phyloP scores from a whole-genome alignment of 2,113 vertebrate species.

The Typhlomys cinereus region DNA sequence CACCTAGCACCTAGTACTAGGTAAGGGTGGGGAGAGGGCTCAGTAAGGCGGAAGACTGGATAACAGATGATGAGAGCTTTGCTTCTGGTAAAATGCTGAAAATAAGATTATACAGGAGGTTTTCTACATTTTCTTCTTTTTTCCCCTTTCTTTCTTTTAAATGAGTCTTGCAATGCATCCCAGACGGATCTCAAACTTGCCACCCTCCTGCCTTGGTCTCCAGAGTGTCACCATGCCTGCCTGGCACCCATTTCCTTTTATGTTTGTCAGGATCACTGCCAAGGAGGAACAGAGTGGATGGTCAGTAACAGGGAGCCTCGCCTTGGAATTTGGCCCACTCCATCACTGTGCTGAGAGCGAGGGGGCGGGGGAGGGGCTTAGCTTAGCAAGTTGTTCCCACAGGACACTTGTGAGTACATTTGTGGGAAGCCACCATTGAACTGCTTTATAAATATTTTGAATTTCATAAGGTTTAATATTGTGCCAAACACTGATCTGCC shows the following conservation, averaged over 20 bases:
- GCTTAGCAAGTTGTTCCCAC: conserved; percentile 21
- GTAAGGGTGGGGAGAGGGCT: neutral
- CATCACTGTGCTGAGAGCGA: conserved; percentile 5
- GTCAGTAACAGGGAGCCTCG: neutral
- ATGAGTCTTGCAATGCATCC: too few species aligned
- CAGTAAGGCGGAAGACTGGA: neutral
- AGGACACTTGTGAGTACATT: conserved; percentile 41
- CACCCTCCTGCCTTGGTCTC: neutral
- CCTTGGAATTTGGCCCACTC: neutral
- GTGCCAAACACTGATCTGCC: conserved; percentile 55
- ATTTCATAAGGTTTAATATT: conserved; percentile 69
- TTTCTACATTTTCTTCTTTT: neutral
- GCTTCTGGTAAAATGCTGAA: conserved; percentile 43
- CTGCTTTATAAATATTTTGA: conserved; percentile 73
- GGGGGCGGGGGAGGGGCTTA: too few species aligned
- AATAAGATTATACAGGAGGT: neutral
- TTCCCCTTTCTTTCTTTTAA: neutral
- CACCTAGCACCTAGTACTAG: neutral
- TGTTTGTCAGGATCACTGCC: neutral
- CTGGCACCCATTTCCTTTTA: neutral
- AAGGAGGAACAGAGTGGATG: neutral
- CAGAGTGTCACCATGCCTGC: too few species aligned
- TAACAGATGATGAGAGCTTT: neutral
- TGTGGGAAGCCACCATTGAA: conserved; percentile 65
- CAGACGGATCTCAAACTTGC: neutral